Evolutionary conservation across 2,888 invertebrate species (phyloP), one percentile per base, ranked within the genome.

Genomic region (Polylopha cassiicola): DNA sequence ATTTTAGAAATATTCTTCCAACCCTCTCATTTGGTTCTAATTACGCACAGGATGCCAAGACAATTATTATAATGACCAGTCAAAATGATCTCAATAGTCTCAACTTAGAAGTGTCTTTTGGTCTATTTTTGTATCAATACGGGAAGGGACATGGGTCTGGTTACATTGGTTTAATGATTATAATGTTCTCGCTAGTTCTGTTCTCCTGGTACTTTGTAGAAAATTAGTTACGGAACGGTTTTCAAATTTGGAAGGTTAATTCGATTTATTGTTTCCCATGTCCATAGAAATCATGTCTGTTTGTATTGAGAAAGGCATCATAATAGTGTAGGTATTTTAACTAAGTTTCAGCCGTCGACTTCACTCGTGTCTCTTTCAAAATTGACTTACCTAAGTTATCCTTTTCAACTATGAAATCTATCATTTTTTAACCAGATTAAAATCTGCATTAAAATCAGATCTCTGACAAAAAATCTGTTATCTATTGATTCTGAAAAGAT

Each of bases 1-100:
- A n/a, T n/a, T n/a, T n/a, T n/a, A n/a, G n/a, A n/a, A n/a, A 38
- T 62, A 44, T 54, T 59, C 48, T 55, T 58, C 50, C 65, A 70
- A 78, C 77, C 75, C 78, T 68, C 67, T 79, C 82, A 82, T 78
- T 81, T 81, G 82, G 80, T 78, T 66, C 71, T 80, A 76, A 82
- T 82, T 82, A 81, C 63, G 44, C 58, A 56, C 77, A 79, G 81
- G 81, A 82, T 78, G 80, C 78, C 55, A 63, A 58, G 53, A 64
- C 63, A 72, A 76, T 78, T 77, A 76, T 69, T 60, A 66, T 71
- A 69, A 73, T 73, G 65, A 68, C 80, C 80, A 77, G 60, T 53
- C 53, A 61, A 66, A 61, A 53, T 53, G 76, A 70, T 29, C 71
- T 46, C 62, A 61, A 58, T 58, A 55, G 61, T 67, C 65, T 64